A percentile compares a stretch with the other conserved stretches of the same genome.
These are phyloP conservation scores for Cervus canadensis DNA, from an alignment of 2,113 vertebrate genomes.

Conservation along the genomic window DNA sequence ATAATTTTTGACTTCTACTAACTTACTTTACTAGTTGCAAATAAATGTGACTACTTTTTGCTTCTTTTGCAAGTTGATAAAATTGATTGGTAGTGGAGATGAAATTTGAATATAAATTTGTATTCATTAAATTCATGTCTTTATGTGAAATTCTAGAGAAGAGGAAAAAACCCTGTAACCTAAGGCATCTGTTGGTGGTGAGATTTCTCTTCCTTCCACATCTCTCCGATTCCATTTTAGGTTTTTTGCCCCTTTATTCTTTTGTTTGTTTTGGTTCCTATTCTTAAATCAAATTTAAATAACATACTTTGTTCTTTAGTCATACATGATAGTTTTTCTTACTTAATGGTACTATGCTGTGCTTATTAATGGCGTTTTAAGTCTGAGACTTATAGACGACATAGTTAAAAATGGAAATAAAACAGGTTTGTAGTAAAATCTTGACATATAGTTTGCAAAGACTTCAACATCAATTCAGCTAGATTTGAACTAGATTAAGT, in stretches of 20 bases:
- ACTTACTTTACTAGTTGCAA: neutral
- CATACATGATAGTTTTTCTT: neutral
- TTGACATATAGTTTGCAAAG: neutral
- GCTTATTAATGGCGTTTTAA: neutral
- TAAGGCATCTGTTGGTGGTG: neutral
- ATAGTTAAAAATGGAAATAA: neutral
- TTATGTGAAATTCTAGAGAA: conserved; percentile 19
- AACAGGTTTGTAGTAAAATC: neutral
- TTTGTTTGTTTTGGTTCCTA: neutral
- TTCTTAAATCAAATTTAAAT: neutral
- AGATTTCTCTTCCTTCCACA: neutral
- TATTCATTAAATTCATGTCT: neutral
- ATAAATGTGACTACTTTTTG: neutral
- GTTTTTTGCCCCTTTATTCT: neutral
- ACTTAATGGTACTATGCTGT: neutral
- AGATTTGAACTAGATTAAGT: neutral
- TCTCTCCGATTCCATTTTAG: neutral
- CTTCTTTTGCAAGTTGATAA: neutral
- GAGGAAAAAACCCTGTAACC: neutral
- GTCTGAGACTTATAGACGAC: neutral
- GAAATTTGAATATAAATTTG: neutral
- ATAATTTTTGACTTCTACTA: neutral
- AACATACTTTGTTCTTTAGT: neutral
- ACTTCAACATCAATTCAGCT: neutral
- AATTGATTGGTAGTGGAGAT: neutral